Base-by-base conservation (phyloP, 2,888 invertebrate species). In the Eurytoma adleriae region DNA sequence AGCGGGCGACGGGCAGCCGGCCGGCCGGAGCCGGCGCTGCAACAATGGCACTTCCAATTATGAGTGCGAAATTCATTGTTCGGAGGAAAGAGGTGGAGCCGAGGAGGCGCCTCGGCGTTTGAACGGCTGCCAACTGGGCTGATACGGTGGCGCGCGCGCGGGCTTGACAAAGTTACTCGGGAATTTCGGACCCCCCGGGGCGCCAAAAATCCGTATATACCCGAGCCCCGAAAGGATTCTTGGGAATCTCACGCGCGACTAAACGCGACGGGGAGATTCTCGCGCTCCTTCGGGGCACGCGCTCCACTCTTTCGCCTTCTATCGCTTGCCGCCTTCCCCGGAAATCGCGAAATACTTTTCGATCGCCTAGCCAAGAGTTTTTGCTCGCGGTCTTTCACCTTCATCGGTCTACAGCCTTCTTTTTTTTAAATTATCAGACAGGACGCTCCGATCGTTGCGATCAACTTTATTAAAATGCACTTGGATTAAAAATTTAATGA, bases 1-100 rank as follows among this genome's bases (percentile, higher is more conserved):
- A 27, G 40, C 54, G 62, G 48, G 52, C 61, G 48, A 20, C 54
- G 62, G 48, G 40, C 40, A 70, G 52, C 66, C 57, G 40, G 61
- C 40, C 40, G 40, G 7, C 7, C 40, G 40, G 40, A 40, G 40
- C 40, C 40, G 62, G 30, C 18, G 54, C 54, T 16, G 27, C 85
- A 87, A 87, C 88, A 85, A 86, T 86, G 86, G 86, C 87, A 87
- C 86, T 85, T 88, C 86, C 89, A 89, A 89, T 89, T 89, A 89
- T 87, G 87, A 89, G 87, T 87, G 86, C 84, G 86, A 89, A 88
- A 89, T 89, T 87, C 88, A 88, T 88, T 87, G 89, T 87, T 85
- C 84, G 82, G 67, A 77, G 13, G 52, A 40, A 40, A 27, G 61
- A 7, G 14, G 24, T 71, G 72, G 83, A 70, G 40, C 59, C 52